A percentile compares a stretch with the other conserved stretches of the same genome.
These are phyloP conservation scores for Drusus annulatus DNA, from an alignment of 1,140 invertebrate genomes.

Conservation along the genomic window DNA sequence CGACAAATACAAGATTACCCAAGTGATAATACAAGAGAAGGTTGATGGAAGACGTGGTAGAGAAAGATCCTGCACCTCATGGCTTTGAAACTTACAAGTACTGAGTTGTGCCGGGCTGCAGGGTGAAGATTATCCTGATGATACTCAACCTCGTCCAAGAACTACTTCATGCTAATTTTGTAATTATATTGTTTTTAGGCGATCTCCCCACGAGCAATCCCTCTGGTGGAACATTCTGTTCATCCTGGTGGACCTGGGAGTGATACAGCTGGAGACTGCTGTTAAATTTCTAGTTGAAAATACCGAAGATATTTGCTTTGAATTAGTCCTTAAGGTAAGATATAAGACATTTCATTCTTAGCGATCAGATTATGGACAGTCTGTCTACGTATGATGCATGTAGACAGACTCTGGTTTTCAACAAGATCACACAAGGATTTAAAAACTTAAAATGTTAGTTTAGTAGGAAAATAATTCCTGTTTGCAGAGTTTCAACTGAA, in stretches of 20 bases:
- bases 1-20: no score
- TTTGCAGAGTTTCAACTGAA: no score
- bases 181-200: conserved; percentile 59
- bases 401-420: no score
- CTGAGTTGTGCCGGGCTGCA: not conserved
- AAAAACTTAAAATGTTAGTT: no score
- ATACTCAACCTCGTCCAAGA: no score
- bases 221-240: conserved; percentile 67
- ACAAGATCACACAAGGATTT: no score
- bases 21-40: not conserved
- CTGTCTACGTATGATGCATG: no score
- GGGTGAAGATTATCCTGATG: not conserved
- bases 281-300: conserved; percentile 63
- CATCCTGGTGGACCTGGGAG: conserved; percentile 63
- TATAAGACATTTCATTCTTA: conserved; percentile 1
- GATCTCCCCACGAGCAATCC: conserved; percentile 67
- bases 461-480: no score
- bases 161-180: not conserved
- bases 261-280: conserved; percentile 63
- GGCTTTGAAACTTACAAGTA: not conserved
- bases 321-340: conserved; percentile 65
- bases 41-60: no score
- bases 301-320: conserved; percentile 65
- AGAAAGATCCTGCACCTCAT: no score
- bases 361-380: no score